These are phyloP conservation scores for Carollia perspicillata DNA, from an alignment of 2,113 vertebrate genomes.

Conservation along the genomic window DNA sequence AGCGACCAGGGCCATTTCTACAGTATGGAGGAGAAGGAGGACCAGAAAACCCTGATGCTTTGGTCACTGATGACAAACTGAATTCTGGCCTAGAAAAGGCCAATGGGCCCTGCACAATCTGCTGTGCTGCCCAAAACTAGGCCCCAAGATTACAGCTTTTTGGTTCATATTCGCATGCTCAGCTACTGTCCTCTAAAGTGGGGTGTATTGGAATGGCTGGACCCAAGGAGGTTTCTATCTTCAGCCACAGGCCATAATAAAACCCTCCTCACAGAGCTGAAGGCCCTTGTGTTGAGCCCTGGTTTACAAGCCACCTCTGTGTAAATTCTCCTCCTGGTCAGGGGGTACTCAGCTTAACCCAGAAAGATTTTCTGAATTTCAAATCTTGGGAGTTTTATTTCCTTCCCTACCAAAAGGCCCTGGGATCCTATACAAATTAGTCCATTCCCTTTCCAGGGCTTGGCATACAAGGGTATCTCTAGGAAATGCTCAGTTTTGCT, in stretches of 20 bases:
- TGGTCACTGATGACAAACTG: background rate
- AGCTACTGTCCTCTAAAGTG: background rate
- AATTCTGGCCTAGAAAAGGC: background rate
- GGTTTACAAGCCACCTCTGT: background rate
- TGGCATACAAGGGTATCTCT: background rate
- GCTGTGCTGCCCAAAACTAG: background rate
- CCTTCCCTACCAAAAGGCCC: background rate
- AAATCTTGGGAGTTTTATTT: background rate
- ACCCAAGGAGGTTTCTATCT: background rate
- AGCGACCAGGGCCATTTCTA: background rate
- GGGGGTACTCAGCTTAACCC: background rate
- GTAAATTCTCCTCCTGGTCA: background rate
- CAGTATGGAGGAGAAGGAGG: background rate
- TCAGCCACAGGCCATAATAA: background rate
- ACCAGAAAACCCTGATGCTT: background rate
- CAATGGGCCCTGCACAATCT: background rate
- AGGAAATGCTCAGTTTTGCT: background rate
- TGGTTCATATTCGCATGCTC: background rate
- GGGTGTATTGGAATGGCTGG: background rate
- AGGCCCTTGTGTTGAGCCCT: background rate
- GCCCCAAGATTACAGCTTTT: background rate
- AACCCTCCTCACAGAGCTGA: background rate
- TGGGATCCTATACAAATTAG: background rate
- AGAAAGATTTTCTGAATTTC: conserved; percentile 23
- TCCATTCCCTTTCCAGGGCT: background rate